Evolutionary conservation across 23 tunicate genomes (phyloP), one percentile per base, ranked within the genome.

Genomic region (Clavelina lepadiformis): DNA sequence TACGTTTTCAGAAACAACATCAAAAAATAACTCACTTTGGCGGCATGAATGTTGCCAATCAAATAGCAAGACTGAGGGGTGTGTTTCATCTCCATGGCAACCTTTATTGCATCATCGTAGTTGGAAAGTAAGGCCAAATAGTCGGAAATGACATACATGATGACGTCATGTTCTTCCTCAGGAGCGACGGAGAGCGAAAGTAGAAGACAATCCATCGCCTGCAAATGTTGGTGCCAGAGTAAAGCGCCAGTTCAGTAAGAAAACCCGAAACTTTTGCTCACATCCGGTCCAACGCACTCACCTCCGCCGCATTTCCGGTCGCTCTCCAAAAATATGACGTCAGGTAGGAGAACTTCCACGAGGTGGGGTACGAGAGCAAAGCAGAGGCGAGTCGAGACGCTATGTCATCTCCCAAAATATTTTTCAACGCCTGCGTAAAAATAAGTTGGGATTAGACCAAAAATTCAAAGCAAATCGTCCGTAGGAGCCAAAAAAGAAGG

Each of bases 311-410:
- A 24, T 70, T 52, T 19, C 94, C 94, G 26, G 52, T 24, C 31
- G 59, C 34, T 51, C 94, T 77, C 94, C 94, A 85, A 41, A 82
- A 85, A 51, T 60, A 71, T 0, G 94, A 77, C 20, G 83, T 36
- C 45, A 70, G 20, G 15, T 68, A 21, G 0, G 70, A 49, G 44
- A 70, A 26, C 31, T 51, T 44, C 94, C 84, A 77, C 6, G 80
- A 72, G 35, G 38, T 55, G 31, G 94, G 94, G 30, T 29, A 21
- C 25, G 61, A 44, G 25, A 38, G 47, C 59, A 70, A 11, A 13
- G 59, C 74, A 5, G 56, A 13, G 7, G 73, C 15, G 20, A 81
- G 57, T 7, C 46, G 29, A 4, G 44, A 41, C 5, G 38, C 47
- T 3, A 81, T 35, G 29, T 66, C 57, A n/a, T n/a, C n/a, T n/a